Evolutionary conservation across 2,888 invertebrate genomes (phyloP).

Genomic region (Seladonia tumulorum): DNA sequence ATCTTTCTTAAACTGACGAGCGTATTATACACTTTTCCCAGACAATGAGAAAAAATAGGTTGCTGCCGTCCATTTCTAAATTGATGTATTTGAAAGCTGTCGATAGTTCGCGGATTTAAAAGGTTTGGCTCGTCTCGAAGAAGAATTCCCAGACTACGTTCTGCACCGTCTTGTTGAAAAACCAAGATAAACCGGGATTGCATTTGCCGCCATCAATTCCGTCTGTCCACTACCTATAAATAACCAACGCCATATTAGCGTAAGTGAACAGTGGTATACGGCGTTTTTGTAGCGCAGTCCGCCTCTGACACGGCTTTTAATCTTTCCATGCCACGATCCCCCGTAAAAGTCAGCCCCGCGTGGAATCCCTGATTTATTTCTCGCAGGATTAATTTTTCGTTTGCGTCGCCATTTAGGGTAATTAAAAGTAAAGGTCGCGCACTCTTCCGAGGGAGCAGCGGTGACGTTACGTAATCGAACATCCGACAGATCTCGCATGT

Average conservation of each 20-base stretch:
- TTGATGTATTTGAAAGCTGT: neutral
- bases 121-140: too few relatives aligned
- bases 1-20: neutral
- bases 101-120: neutral
- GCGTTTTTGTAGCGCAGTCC: conserved; percentile 12
- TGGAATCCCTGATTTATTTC: conserved; percentile 22
- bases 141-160: neutral
- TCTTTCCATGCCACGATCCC: neutral
- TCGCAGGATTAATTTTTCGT: conserved; percentile 30
- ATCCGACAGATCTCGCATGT: conserved; percentile 20
- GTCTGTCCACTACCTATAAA: neutral
- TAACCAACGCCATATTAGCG: conserved; percentile 29
- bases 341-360: conserved; percentile 14
- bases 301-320: conserved; percentile 27
- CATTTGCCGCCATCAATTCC: conserved; percentile 5
- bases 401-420: conserved; percentile 44
- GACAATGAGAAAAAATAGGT: neutral
- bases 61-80: neutral
- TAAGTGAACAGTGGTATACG: neutral
- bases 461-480: conserved; percentile 27
- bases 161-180: neutral
- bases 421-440: conserved; percentile 41
- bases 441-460: conserved; percentile 29
- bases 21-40: neutral
- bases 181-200: neutral